Evolutionary conservation across 2,113 vertebrate species (phyloP).

Genomic region (Propithecus coquereli): DNA sequence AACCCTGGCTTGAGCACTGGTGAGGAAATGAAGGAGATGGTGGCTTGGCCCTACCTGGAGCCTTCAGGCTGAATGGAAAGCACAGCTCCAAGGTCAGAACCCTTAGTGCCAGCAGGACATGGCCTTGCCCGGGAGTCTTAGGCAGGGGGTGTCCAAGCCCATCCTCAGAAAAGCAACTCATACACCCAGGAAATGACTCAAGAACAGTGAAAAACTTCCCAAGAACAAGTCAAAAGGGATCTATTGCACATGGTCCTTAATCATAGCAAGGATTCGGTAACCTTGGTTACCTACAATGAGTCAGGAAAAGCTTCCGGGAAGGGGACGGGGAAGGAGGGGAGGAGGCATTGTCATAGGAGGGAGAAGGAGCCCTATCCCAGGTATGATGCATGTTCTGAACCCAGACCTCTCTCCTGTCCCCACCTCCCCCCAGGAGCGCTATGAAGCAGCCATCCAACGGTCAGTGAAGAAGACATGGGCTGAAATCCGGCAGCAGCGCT

Average conservation of each 20-base stretch:
- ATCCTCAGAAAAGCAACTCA: constrained; percentile 37
- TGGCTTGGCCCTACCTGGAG: neutral
- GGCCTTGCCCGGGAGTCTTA: neutral
- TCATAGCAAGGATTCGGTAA: neutral
- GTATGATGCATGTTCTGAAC: neutral
- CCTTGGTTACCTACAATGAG: constrained; percentile 38
- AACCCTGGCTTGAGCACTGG: neutral
- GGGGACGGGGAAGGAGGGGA: fast-evolving
- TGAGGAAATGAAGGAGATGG: neutral
- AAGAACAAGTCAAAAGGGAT: constrained; percentile 28
- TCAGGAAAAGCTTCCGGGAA: neutral
- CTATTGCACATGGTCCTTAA: neutral
- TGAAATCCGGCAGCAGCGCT: constrained; percentile 96
- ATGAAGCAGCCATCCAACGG: constrained; percentile 93
- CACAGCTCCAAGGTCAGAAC: neutral
- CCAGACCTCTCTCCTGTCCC: neutral
- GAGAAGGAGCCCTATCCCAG: neutral
- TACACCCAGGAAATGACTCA: constrained; percentile 68
- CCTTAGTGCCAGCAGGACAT: neutral
- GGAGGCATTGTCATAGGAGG: fast-evolving
- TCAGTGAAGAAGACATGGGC: constrained; percentile 97
- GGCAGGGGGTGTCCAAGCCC: neutral
- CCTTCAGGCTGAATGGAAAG: neutral
- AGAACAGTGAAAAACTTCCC: constrained; percentile 46
- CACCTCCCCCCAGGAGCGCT: constrained; percentile 88